These are phyloP conservation scores for Oxyruncus cristatus DNA, from an alignment of 2,113 vertebrate species.

Conservation along the genomic window DNA sequence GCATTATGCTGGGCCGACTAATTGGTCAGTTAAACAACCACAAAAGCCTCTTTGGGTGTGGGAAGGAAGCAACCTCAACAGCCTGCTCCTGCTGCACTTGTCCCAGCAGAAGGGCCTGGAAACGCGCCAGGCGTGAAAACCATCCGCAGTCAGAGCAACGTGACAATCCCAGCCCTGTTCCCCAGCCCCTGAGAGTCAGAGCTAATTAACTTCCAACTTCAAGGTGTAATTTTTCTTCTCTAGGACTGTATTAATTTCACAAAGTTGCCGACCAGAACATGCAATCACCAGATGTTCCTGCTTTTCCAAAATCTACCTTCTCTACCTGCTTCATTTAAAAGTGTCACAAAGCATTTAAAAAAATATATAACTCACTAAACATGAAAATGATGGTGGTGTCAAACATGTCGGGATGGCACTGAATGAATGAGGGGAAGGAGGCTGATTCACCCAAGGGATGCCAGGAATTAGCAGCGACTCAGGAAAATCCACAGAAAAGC, in stretches of 20 bases:
- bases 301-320: neutral
- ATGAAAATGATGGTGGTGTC: neutral
- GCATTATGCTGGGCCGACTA: neutral
- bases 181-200: neutral
- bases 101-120: neutral
- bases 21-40: neutral
- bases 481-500: neutral
- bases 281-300: neutral
- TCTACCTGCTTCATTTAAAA: neutral
- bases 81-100: neutral
- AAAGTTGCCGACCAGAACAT: neutral
- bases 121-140: neutral
- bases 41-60: neutral
- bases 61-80: neutral
- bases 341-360: conserved; percentile 18
- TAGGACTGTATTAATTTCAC: neutral
- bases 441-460: neutral
- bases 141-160: fast-evolving
- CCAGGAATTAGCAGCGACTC: neutral
- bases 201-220: neutral
- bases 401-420: neutral
- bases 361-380: neutral
- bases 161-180: neutral
- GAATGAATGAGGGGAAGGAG: neutral
- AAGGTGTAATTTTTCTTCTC: neutral